Evolutionary conservation across 2,113 vertebrate genomes (phyloP).

Genomic region (Carollia perspicillata): DNA sequence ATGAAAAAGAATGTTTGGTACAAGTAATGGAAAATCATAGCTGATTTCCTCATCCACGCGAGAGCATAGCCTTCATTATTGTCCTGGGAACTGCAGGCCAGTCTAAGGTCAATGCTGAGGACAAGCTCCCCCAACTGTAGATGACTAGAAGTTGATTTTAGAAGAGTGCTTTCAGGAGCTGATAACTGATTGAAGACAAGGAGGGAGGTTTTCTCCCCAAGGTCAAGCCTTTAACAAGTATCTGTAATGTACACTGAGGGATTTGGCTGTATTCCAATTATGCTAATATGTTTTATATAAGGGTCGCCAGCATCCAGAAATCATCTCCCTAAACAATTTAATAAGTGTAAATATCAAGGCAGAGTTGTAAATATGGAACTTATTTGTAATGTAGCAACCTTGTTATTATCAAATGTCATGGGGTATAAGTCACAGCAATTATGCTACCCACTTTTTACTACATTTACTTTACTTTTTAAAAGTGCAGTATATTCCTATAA

Average conservation of each 20-base stretch:
- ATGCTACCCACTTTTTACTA: slow-evolving; percentile 71
- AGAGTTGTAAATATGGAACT: slow-evolving; percentile 74
- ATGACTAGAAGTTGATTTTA: slow-evolving; percentile 16
- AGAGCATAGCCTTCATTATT: slow-evolving; percentile 38
- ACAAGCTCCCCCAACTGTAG: not conserved
- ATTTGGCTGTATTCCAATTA: slow-evolving; percentile 41
- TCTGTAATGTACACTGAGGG: not conserved
- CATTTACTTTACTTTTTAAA: slow-evolving; percentile 73
- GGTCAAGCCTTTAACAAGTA: slow-evolving; percentile 53
- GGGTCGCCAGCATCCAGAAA: slow-evolving; percentile 49
- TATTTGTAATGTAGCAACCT: slow-evolving; percentile 74
- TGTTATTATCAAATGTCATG: slow-evolving; percentile 66
- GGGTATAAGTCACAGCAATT: slow-evolving; percentile 77
- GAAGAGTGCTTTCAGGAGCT: not conserved
- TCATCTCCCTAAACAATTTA: slow-evolving; percentile 61
- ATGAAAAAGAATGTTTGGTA: slow-evolving; percentile 56
- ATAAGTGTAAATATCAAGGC: slow-evolving; percentile 55
- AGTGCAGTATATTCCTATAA: slow-evolving; percentile 35
- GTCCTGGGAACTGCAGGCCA: slow-evolving; percentile 8
- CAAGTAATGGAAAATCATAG: slow-evolving; percentile 58
- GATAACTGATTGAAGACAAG: slow-evolving; percentile 37
- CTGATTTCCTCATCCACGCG: slow-evolving; percentile 53
- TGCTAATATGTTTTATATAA: slow-evolving; percentile 57
- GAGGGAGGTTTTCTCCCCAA: slow-evolving; percentile 35
- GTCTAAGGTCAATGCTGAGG: slow-evolving; percentile 26